Percentiles rank a stretch among this genome's conserved stretches.
These are phyloP conservation scores for Enteromius trimaculatus DNA, from an alignment of 2,797 vertebrate species.

Conservation along the genomic window DNA sequence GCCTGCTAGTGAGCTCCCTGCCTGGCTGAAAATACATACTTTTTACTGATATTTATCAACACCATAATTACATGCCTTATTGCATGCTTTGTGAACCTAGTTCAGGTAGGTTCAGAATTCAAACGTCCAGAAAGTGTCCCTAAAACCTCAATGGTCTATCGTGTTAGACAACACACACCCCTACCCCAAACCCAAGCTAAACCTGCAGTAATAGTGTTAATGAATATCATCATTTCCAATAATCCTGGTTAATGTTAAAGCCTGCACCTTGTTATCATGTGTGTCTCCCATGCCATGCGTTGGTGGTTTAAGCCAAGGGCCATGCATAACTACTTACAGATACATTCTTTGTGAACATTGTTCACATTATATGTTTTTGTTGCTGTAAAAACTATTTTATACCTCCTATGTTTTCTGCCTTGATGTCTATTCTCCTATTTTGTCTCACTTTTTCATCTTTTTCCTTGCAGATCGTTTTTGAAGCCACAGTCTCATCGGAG, in stretches of 20 bases:
- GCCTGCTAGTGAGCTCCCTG: not conserved
- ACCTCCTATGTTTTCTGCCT: too few relatives aligned
- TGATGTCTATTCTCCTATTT: not conserved
- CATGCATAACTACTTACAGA: not conserved
- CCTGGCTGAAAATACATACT: too few relatives aligned
- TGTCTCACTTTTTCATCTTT: constrained; percentile 3
- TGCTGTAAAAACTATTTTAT: not conserved
- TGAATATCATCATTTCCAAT: not conserved
- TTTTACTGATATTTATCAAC: not conserved
- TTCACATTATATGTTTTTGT: not conserved
- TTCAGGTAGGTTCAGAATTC: not conserved
- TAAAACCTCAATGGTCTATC: not conserved
- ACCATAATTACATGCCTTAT: not conserved
- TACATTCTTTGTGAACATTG: not conserved
- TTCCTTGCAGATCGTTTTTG: constrained; percentile 88
- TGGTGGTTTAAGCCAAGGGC: not conserved
- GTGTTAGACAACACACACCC: too few relatives aligned
- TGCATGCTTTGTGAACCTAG: not conserved
- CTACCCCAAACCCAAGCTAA: too few relatives aligned
- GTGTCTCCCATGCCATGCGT: not conserved
- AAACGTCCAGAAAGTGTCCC: not conserved
- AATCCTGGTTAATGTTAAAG: not conserved
- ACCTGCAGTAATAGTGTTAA: not conserved
- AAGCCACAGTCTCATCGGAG: constrained; percentile 86
- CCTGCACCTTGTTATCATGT: too few relatives aligned